phyloP scores from a whole-genome alignment of 2,113 vertebrate species.

The Acanthisitta chloris region DNA sequence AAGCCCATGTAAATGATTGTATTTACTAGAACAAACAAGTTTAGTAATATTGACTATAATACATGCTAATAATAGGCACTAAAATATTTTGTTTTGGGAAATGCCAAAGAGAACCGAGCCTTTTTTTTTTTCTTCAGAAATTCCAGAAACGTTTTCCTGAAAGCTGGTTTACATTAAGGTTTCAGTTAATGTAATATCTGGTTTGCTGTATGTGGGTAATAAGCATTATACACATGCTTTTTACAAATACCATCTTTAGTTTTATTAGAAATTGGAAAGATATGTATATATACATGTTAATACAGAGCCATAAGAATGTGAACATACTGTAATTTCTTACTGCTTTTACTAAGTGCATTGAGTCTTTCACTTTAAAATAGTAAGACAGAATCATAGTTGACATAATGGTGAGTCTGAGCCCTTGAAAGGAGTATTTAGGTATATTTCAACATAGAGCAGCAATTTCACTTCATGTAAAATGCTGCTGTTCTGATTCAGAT shows the following conservation, averaged over 20 bases:
- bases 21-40: background rate
- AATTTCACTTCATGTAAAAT: background rate
- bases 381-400: background rate
- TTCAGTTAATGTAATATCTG: slow-evolving; percentile 18
- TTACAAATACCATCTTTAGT: background rate
- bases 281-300: background rate
- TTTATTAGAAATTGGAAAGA: background rate
- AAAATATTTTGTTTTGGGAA: background rate
- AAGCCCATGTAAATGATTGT: background rate
- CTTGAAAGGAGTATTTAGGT: background rate
- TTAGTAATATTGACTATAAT: background rate
- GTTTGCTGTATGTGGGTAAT: background rate
- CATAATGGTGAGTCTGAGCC: background rate
- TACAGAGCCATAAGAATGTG: background rate
- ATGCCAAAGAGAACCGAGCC: background rate
- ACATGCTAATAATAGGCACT: background rate
- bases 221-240: background rate
- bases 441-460: background rate
- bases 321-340: background rate
- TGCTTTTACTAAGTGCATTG: background rate
- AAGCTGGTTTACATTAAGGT: slow-evolving; percentile 22
- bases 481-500: background rate
- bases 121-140: background rate
- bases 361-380: background rate
- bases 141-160: background rate